Base-by-base conservation (phyloP, 1,140 invertebrate genomes). In the Geopemphigus sp. region DNA sequence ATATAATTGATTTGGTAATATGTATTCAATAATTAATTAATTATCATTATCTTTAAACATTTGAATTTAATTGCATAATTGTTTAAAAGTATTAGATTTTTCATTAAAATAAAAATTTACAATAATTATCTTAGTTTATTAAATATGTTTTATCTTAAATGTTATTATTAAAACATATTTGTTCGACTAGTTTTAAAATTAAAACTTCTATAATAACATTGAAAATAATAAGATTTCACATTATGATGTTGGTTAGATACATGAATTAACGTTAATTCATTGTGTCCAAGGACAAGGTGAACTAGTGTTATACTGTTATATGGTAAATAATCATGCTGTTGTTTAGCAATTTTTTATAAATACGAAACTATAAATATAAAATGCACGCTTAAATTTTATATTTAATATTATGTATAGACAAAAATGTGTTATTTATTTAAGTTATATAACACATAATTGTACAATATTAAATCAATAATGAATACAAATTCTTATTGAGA, bases 201-300 rank as follows among this genome's bases (percentile, higher is more conserved):
- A 54, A 29, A 32, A 3, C 17, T 4, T 72, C 19, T 29, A 53
- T 54, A n/a, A 54, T 54, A 72, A 54, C 68, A 72, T 72, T 72
- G 68, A 54, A 72, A 53, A 72, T 70, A 72, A 72, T 72, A 66
- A 5, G 47, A 54, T 5, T 72, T 72, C 5, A 72, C n/a, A 72
- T 29, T 29, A 70, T 53, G 10, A 72, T 54, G 68, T 72, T 72
- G 24, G 68, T 53, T 72, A 72, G 68, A 15, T 54, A 54, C 68
- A 72, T 72, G 68, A 29, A 54, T 24, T 50, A 50, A 68, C 39
- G 6, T 39, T 72, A 54, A 72, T 72, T 29, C 50, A 54, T 54
- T 72, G 50, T 72, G 24, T 5, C 45, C 68, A 72, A 72, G 68
- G 68, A 53, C 68, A 72, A 72, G 68, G 68, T 72, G 68, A 72